These are phyloP conservation scores for Drosophila pandora DNA, from an alignment of 1,140 invertebrate species.

Conservation along the genomic window DNA sequence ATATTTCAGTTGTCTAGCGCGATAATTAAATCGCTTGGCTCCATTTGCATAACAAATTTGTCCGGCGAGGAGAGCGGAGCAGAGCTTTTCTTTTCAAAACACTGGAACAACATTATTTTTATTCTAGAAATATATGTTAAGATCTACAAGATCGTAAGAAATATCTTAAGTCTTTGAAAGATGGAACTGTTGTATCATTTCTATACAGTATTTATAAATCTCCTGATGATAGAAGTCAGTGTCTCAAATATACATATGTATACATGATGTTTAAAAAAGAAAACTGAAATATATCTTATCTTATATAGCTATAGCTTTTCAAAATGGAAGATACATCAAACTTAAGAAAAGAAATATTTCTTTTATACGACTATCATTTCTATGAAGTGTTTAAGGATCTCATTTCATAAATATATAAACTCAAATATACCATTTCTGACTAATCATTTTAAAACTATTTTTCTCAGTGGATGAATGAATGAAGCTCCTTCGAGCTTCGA, in stretches of 20 bases:
- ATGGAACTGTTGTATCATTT: neutral
- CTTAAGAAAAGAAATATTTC: no score
- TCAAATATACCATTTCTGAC: neutral
- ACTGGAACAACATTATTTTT: constrained; percentile 8
- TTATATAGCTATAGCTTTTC: no score
- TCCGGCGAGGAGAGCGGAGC: constrained; percentile 6
- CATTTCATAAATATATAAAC: no score
- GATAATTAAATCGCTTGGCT: constrained; percentile 77
- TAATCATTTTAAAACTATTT: constrained; percentile 7
- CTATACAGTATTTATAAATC: neutral
- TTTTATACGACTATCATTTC: no score
- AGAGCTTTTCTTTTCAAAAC: constrained; percentile 13
- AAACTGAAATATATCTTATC: no score
- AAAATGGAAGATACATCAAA: no score
- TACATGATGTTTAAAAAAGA: no score
- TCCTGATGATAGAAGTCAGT: neutral
- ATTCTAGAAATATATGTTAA: neutral
- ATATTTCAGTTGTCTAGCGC: constrained; percentile 82
- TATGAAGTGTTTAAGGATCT: no score
- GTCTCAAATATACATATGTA: no score
- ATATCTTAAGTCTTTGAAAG: neutral
- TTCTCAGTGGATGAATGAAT: neutral
- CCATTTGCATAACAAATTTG: constrained; percentile 82
- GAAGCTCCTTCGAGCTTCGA: constrained; percentile 14
- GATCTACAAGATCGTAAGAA: neutral